Conservation (phyloP, 2,113 vertebrate species). For the Seriola quinqueradiata region DNA sequence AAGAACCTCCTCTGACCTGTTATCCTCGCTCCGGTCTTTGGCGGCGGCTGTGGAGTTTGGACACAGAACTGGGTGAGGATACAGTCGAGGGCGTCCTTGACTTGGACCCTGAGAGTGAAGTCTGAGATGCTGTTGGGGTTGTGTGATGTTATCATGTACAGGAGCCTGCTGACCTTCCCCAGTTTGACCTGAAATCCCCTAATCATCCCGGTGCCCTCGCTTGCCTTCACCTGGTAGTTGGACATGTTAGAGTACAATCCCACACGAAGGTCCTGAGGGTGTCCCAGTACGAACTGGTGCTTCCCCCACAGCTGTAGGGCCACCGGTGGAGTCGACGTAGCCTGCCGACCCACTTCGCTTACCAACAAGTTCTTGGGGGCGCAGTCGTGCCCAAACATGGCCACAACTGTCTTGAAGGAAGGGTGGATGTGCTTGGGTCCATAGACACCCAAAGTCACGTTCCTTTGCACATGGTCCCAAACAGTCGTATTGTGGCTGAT, state of each 20-base stretch:
- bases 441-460: conserved; percentile 91
- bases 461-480: conserved; percentile 94
- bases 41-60: conserved; percentile 92
- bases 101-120: conserved; percentile 93
- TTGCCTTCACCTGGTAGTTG: conserved; percentile 90
- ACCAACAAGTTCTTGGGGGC: conserved; percentile 94
- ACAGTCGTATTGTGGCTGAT: conserved; percentile 88
- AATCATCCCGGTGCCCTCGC: conserved; percentile 87
- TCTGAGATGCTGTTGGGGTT: conserved; percentile 89
- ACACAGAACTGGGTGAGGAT: conserved; percentile 96
- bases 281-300: conserved; percentile 90
- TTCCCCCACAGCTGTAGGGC: conserved; percentile 97
- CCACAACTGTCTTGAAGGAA: conserved; percentile 94
- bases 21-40: conserved; percentile 85
- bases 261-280: conserved; percentile 92
- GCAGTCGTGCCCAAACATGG: conserved; percentile 95
- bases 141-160: conserved; percentile 90
- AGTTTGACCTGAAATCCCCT: conserved; percentile 94
- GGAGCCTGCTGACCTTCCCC: conserved; percentile 92
- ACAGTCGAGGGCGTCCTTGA: conserved; percentile 92
- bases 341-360: conserved; percentile 88
- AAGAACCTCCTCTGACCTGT: conserved; percentile 91
- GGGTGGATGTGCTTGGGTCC: conserved; percentile 98
- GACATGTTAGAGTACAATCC: conserved; percentile 96
- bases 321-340: conserved; percentile 84